Evolutionary conservation across 1,140 invertebrate genomes (phyloP), one percentile per base, ranked within the genome.

Genomic region (Adelges cooleyi): DNA sequence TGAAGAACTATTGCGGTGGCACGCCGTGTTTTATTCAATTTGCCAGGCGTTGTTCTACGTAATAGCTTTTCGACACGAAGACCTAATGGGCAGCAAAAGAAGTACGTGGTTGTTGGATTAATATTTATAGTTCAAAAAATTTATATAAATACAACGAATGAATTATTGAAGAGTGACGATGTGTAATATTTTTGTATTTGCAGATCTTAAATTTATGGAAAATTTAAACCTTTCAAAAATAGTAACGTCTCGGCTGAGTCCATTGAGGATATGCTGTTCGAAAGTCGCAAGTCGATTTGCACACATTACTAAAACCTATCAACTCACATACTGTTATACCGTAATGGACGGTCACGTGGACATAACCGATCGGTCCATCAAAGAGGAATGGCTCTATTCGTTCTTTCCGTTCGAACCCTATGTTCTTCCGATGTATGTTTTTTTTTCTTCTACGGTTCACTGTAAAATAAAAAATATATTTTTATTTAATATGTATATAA

Each of bases 21-120:
- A 97, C 74, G 78, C 81, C 27, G 83, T 92, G 1, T 97, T 96
- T 75, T 93, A 94, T 74, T 82, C 86, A 15, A 82, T 93, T 11
- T 94, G 91, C 72, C 92, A 96, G 76, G 83, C 87, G 0, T 77
- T 95, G 29, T 95, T 97, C 74, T 94, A 95, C 76, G 77, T 94
- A 3, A 84, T 96, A 65, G 84, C 87, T 1, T 95, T 94, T 74
- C 84, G 89, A 68, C 85, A 90, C 72, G 85, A 84, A 71, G 88
- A 94, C 72, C 78, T 95, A 66, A 82, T 90, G 65, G 80, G 81
- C 66, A 83, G 75, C 68, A 84, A 83, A 71, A 85, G 84, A 78
- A 82, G 87, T 90, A 77, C 81, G 79, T 79, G 66, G n/a, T n/a
- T 22, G 38, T 6, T 6, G 5, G 11, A 6, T 11, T 33, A 33